Conservation (phyloP, 2,113 vertebrate species). For the Micronycteris hirsuta region DNA sequence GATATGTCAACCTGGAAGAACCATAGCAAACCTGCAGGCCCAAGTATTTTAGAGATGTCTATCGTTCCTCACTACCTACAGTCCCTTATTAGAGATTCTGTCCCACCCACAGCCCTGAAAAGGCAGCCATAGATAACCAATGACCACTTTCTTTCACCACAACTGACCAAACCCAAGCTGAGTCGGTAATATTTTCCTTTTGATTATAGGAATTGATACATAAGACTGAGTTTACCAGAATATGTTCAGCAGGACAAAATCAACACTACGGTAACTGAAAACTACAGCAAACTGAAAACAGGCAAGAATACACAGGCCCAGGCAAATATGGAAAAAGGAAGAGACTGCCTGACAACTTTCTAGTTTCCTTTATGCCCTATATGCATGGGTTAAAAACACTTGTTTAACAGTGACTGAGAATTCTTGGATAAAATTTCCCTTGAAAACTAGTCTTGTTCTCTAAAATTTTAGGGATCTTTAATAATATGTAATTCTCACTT, state of each 20-base stretch:
- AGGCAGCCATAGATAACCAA: neutral
- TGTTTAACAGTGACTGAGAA: slow-evolving; percentile 12
- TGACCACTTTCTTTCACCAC: neutral
- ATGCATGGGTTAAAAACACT: slow-evolving; percentile 2
- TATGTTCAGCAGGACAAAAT: neutral
- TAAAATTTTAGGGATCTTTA: slow-evolving; percentile 15
- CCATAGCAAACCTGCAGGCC: neutral
- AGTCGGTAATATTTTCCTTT: neutral
- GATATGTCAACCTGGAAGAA: neutral
- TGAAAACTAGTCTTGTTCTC: neutral
- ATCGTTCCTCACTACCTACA: neutral
- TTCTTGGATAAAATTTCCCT: slow-evolving; percentile 26
- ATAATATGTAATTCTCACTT: slow-evolving; percentile 45
- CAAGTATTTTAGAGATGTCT: neutral
- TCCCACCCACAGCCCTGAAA: neutral
- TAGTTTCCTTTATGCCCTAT: neutral
- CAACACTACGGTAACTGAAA: neutral
- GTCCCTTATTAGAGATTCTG: neutral
- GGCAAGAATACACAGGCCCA: neutral
- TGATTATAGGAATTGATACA: neutral
- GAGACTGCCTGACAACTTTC: neutral
- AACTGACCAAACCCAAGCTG: neutral
- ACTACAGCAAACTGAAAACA: neutral
- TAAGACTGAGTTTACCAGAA: neutral
- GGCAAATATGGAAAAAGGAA: neutral